These are phyloP conservation scores for Dipodomys ordii DNA, from an alignment of 2,113 vertebrate genomes.

Conservation along the genomic window DNA sequence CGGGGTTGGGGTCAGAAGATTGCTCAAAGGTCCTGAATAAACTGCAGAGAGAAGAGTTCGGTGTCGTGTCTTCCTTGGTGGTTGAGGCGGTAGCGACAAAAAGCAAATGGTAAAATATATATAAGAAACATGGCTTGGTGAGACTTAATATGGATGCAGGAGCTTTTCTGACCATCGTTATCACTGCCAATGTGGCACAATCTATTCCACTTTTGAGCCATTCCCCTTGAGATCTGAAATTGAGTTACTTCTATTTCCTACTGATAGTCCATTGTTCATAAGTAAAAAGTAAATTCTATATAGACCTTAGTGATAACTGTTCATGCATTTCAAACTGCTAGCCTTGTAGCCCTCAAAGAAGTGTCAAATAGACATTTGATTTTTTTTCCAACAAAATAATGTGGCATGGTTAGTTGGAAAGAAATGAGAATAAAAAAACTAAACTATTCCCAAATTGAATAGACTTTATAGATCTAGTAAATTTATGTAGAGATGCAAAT, in stretches of 20 bases:
- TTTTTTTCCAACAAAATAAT: not conserved
- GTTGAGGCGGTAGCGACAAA: no score
- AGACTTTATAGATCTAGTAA: not conserved
- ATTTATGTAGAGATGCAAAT: not conserved
- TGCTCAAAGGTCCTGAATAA: no score
- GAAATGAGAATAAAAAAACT: not conserved
- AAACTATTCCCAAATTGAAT: not conserved
- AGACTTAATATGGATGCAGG: not conserved
- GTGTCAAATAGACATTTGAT: conserved; percentile 6
- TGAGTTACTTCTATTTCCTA: conserved; percentile 21
- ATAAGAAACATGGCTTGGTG: not conserved
- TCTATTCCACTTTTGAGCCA: not conserved
- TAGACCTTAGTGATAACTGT: not conserved
- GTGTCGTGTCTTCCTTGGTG: no score
- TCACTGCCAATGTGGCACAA: not conserved
- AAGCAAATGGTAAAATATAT: not conserved
- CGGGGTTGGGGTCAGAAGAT: no score
- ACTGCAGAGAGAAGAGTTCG: no score
- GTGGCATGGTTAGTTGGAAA: conserved; percentile 14
- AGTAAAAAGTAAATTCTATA: conserved; percentile 14
- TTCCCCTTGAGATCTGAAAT: not conserved
- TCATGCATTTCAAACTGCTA: not conserved
- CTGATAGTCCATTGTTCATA: not conserved
- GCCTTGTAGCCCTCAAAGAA: conserved; percentile 17
- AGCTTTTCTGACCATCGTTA: not conserved